Conservation (phyloP, 2,797 vertebrate species). For the Peromyscus eremicus region DNA sequence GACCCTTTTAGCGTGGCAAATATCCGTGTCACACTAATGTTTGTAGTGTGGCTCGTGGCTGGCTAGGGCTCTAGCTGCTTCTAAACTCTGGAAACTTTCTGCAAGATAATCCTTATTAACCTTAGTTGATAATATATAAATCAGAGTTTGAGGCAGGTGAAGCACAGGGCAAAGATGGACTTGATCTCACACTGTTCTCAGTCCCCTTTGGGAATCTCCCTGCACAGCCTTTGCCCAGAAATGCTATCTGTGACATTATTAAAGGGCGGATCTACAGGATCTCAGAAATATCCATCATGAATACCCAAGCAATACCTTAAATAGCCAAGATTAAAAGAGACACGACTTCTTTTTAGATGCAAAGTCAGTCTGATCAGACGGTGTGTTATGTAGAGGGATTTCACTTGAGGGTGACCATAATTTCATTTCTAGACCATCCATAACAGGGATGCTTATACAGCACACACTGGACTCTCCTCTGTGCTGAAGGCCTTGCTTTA, state of each 20-base stretch:
- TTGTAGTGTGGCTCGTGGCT: background rate
- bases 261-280: background rate
- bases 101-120: background rate
- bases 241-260: slow-evolving; percentile 24
- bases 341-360: background rate
- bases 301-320: background rate
- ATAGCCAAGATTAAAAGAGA: background rate
- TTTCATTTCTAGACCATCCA: background rate
- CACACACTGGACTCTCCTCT: background rate
- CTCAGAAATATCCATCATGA: background rate
- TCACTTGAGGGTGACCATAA: background rate
- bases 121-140: background rate
- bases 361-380: background rate
- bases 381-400: background rate
- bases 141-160: background rate
- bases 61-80: background rate
- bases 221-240: too few species aligned
- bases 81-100: background rate
- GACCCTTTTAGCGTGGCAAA: background rate
- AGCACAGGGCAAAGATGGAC: background rate
- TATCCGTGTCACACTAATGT: background rate
- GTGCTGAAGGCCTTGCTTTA: background rate
- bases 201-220: background rate
- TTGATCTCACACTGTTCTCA: background rate
- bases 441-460: background rate